These are phyloP conservation scores for Barnardius zonarius DNA, from an alignment of 2,113 vertebrate genomes.

Conservation along the genomic window DNA sequence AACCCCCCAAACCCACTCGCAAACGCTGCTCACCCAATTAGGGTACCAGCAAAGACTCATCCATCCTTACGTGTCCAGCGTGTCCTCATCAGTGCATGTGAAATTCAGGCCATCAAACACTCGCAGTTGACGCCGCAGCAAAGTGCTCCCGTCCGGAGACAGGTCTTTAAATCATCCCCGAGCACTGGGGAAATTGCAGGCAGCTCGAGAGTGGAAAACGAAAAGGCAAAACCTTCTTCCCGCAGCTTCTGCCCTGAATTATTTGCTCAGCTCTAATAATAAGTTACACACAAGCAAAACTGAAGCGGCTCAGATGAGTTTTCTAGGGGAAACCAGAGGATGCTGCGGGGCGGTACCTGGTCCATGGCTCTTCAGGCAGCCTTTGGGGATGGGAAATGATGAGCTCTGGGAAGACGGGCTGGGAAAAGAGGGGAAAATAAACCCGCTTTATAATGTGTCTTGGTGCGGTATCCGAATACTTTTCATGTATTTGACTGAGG, in stretches of 20 bases:
- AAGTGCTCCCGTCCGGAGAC: neutral
- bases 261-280: conserved; percentile 34
- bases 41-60: neutral
- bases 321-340: neutral
- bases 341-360: rapidly evolving
- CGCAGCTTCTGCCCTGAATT: conserved; percentile 20
- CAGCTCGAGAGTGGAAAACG: conserved; percentile 8
- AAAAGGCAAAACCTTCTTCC: neutral
- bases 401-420: neutral
- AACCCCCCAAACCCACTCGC: neutral
- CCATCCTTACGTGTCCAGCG: neutral
- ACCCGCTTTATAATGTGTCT: neutral
- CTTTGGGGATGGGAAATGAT: neutral
- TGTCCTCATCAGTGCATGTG: neutral
- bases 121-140: neutral
- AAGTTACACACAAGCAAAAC: neutral
- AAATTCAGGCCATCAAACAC: neutral
- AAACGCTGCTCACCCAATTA: neutral
- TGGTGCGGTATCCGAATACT: neutral
- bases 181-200: neutral
- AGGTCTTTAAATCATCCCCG: conserved; percentile 43
- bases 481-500: neutral
- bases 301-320: neutral
- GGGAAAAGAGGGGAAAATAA: neutral
- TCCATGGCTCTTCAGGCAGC: neutral